Evolutionary conservation across 2,797 vertebrate genomes (phyloP).

Genomic region (Knipowitschia caucasica): DNA sequence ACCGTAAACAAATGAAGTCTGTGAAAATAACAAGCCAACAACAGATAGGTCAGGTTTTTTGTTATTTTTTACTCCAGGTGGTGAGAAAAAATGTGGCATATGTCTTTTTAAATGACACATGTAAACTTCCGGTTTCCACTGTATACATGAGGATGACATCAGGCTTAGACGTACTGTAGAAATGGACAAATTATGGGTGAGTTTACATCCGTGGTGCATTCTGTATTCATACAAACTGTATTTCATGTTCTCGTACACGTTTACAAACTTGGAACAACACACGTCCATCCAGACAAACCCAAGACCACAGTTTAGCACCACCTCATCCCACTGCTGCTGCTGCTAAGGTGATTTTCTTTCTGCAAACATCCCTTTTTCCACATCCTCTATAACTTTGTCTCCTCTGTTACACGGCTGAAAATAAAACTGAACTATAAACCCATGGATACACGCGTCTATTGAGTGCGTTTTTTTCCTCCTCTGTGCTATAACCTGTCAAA

Average conservation of each 20-base stretch:
- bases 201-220: background rate
- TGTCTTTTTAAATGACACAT: no score
- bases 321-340: slow-evolving; percentile 32
- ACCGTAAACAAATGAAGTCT: no score
- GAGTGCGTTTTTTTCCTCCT: background rate
- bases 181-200: slow-evolving; percentile 8
- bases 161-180: background rate
- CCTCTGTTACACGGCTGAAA: slow-evolving; percentile 38
- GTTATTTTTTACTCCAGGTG: no score
- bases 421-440: slow-evolving; percentile 27
- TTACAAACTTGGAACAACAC: slow-evolving; percentile 20
- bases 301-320: slow-evolving; percentile 39
- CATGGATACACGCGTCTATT: slow-evolving; percentile 15
- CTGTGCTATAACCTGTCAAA: slow-evolving; percentile 6
- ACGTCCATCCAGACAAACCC: slow-evolving; percentile 33
- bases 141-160: background rate
- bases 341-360: slow-evolving; percentile 46
- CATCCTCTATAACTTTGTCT: slow-evolving; percentile 34
- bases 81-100: no score
- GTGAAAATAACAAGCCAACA: no score
- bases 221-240: slow-evolving; percentile 16
- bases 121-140: no score
- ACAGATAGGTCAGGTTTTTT: no score
- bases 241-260: slow-evolving; percentile 12
- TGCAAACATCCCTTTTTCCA: slow-evolving; percentile 36